Evolutionary conservation across 2,113 vertebrate genomes (phyloP).

Genomic region (Scatophagus argus): DNA sequence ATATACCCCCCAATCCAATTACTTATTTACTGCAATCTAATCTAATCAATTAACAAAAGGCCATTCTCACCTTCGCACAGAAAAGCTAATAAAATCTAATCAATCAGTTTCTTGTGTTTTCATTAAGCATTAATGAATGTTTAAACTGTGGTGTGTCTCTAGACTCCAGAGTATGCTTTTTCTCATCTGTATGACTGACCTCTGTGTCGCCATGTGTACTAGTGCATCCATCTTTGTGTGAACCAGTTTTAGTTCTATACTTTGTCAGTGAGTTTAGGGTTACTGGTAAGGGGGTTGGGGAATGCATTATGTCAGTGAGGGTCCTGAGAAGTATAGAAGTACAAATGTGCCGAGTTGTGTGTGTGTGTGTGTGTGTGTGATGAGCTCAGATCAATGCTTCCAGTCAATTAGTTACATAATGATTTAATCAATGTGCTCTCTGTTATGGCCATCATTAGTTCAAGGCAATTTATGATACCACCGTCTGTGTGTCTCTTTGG

Average conservation of each 20-base stretch:
- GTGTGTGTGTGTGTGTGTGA: slow-evolving; percentile 14
- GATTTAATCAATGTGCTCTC: slow-evolving; percentile 66
- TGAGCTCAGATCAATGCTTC: slow-evolving; percentile 52
- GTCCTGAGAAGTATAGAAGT: no score
- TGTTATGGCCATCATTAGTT: slow-evolving; percentile 33
- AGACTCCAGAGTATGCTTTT: slow-evolving; percentile 26
- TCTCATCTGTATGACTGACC: slow-evolving; percentile 23
- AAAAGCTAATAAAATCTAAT: slow-evolving; percentile 68
- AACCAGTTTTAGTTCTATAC: no score
- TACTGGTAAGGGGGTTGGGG: no score
- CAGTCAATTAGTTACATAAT: slow-evolving; percentile 67
- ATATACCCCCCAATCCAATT: slow-evolving; percentile 47
- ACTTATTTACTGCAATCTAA: slow-evolving; percentile 67
- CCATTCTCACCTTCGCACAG: slow-evolving; percentile 61
- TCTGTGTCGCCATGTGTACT: slow-evolving; percentile 8
- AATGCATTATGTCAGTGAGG: no score
- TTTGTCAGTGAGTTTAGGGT: no score
- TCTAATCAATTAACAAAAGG: slow-evolving; percentile 76
- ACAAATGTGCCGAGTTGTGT: no score
- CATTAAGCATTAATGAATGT: slow-evolving; percentile 73
- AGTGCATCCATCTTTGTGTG: no score
- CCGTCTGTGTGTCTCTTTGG: background rate
- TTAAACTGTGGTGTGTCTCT: slow-evolving; percentile 56
- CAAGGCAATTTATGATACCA: slow-evolving; percentile 38
- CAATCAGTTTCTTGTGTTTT: slow-evolving; percentile 66